These are phyloP conservation scores for Ailuropoda melanoleuca DNA, from an alignment of 2,113 vertebrate species.

Conservation along the genomic window DNA sequence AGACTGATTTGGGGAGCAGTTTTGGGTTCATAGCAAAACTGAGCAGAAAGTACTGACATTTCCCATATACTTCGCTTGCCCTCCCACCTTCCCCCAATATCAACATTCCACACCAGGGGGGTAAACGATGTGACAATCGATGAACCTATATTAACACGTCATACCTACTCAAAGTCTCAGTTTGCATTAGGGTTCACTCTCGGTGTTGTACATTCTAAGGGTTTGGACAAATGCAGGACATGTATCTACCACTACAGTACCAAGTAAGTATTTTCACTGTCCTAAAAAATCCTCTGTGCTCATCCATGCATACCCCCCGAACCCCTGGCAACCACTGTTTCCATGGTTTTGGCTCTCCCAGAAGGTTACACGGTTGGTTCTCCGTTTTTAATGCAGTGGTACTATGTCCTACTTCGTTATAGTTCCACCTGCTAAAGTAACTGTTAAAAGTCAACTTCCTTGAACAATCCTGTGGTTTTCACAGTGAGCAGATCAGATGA, in stretches of 20 bases:
- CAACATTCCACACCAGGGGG: not conserved
- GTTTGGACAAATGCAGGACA: not conserved
- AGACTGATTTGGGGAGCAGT: not conserved
- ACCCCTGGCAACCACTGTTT: not conserved
- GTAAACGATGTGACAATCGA: not conserved
- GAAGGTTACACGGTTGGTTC: not conserved
- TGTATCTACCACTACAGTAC: not conserved
- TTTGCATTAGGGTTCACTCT: not conserved
- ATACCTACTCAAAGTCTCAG: not conserved
- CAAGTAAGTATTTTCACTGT: not conserved
- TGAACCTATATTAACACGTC: not conserved
- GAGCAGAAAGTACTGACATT: not conserved
- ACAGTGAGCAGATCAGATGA: not conserved
- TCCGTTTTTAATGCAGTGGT: not conserved
- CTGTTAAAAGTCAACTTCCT: slow-evolving; percentile 10
- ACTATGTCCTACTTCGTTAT: not conserved
- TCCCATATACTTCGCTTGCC: not conserved
- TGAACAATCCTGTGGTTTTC: not conserved
- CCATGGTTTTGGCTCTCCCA: not conserved
- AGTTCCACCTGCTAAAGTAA: not conserved
- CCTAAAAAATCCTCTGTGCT: not conserved
- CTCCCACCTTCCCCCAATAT: not conserved
- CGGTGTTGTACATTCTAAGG: not conserved
- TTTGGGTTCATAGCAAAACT: not conserved
- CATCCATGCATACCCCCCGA: not conserved